phyloP scores from a whole-genome alignment of 2,888 invertebrate genomes.

The Sylvicola cinctus region DNA sequence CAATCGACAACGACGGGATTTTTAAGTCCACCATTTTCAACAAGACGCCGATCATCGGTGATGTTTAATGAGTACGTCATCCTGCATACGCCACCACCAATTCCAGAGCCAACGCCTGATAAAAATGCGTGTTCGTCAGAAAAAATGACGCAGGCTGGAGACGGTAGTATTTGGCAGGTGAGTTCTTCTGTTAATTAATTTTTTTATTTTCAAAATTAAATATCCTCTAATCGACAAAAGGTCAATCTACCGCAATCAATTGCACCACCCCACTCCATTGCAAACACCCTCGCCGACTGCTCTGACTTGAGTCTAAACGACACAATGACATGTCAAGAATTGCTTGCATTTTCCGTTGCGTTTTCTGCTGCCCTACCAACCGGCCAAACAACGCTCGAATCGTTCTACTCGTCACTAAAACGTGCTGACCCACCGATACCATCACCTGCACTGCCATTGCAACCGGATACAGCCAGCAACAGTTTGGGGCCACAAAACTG shows the following conservation, averaged over 20 bases:
- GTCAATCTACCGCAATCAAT: slow-evolving; percentile 27
- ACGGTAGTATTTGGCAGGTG: slow-evolving; percentile 48
- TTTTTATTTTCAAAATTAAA: background rate
- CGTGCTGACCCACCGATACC: slow-evolving; percentile 34
- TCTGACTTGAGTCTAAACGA: slow-evolving; percentile 30
- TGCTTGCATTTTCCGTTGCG: slow-evolving; percentile 79
- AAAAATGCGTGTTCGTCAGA: slow-evolving; percentile 54
- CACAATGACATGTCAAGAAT: slow-evolving; percentile 52
- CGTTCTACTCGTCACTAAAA: slow-evolving; percentile 60
- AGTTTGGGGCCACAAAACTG: background rate
- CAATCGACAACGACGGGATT: slow-evolving; percentile 30
- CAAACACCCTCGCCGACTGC: slow-evolving; percentile 27
- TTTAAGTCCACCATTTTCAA: slow-evolving; percentile 46
- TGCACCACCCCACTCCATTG: slow-evolving; percentile 17
- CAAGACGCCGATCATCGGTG: slow-evolving; percentile 59
- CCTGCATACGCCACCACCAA: slow-evolving; percentile 36
- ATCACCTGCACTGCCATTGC: background rate
- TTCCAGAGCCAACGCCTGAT: slow-evolving; percentile 16
- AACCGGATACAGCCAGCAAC: background rate
- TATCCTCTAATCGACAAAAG: no score
- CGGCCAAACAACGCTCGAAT: slow-evolving; percentile 62
- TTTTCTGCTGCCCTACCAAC: slow-evolving; percentile 80
- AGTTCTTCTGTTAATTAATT: slow-evolving; percentile 13
- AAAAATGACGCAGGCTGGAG: slow-evolving; percentile 73
- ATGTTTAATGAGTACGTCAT: slow-evolving; percentile 77